A percentile compares a stretch with the other conserved stretches of the same genome.
These are phyloP conservation scores for Megaptera novaeangliae DNA, from an alignment of 2,113 vertebrate species.

Conservation along the genomic window DNA sequence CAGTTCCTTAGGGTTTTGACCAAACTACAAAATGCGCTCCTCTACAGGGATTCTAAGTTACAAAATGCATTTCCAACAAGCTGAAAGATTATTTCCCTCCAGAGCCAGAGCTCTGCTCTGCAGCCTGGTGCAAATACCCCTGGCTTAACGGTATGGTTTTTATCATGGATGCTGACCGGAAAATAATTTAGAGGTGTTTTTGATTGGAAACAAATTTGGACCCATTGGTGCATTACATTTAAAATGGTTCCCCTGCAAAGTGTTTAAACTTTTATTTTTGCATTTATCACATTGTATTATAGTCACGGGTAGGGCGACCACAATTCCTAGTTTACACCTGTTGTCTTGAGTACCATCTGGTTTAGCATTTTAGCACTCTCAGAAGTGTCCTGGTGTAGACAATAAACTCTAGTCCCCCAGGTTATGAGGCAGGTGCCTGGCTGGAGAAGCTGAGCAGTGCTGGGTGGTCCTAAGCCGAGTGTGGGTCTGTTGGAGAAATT, in stretches of 20 bases:
- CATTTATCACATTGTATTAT: constrained; percentile 58
- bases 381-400: constrained; percentile 52
- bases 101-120: neutral
- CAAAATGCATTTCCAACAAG: neutral
- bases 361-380: constrained; percentile 59
- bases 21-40: neutral
- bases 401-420: constrained; percentile 41
- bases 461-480: constrained; percentile 33
- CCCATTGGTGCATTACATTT: neutral
- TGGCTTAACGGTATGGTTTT: neutral
- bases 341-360: constrained; percentile 62
- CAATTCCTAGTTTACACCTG: constrained; percentile 29
- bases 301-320: neutral
- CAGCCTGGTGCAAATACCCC: neutral
- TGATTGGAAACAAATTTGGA: constrained; percentile 56
- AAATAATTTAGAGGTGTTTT: constrained; percentile 51
- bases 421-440: constrained; percentile 63
- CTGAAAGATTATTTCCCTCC: neutral
- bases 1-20: neutral
- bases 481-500: neutral
- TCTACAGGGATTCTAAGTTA: neutral
- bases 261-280: constrained; percentile 60
- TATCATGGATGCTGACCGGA: constrained; percentile 31
- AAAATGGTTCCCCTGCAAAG: neutral
- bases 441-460: neutral